Conservation (phyloP, 2,797 vertebrate genomes). For the Mycteria americana region DNA sequence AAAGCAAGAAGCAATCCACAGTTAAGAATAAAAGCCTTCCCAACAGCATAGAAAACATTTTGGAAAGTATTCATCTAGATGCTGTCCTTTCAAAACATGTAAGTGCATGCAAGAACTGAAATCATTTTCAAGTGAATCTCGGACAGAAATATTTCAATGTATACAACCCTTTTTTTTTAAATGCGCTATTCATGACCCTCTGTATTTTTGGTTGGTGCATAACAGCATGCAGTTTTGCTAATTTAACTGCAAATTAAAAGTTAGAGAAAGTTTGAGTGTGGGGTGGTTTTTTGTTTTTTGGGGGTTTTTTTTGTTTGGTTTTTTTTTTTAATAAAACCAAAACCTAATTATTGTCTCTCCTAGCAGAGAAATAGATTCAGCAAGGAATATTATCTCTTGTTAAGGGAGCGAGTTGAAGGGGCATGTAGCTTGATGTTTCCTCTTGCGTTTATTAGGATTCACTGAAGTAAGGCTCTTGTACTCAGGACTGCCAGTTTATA, state of each 20-base stretch:
- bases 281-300: not conserved
- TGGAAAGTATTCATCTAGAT: not conserved
- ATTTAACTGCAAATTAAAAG: not conserved
- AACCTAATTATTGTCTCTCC: constrained; percentile 16
- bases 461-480: constrained; percentile 39
- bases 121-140: not conserved
- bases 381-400: constrained; percentile 21
- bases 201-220: not conserved
- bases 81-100: not conserved
- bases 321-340: not conserved
- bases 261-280: not conserved
- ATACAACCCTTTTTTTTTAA: not conserved
- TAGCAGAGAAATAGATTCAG: not conserved
- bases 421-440: constrained; percentile 14
- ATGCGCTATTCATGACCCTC: not conserved
- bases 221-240: not conserved
- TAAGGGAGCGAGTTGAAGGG: not conserved
- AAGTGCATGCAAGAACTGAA: not conserved
- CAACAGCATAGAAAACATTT: not conserved
- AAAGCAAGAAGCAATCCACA: not conserved
- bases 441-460: constrained; percentile 44
- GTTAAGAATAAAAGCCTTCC: not conserved
- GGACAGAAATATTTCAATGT: not conserved
- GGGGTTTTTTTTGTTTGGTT: not conserved
- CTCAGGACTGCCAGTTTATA: constrained; percentile 46